Percentiles rank a stretch among this genome's conserved stretches.
Evolutionary conservation across 2,113 vertebrate genomes (phyloP).

Genomic region (Benitochromis conjunctus): DNA sequence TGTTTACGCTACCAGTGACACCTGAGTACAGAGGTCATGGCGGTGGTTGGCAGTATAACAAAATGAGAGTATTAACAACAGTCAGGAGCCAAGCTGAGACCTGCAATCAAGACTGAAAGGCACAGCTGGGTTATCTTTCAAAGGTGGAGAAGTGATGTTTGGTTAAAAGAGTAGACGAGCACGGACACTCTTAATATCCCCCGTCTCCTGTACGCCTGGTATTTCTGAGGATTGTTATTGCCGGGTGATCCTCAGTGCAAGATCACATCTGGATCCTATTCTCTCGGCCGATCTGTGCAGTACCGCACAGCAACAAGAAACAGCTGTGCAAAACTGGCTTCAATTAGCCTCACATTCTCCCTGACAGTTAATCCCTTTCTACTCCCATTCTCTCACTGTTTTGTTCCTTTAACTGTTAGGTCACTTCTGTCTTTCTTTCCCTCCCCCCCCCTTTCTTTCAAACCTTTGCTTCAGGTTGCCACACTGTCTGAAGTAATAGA

Average conservation of each 20-base stretch:
- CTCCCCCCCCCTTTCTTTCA: neutral
- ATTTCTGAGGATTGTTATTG: constrained; percentile 68
- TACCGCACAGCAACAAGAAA: constrained; percentile 71
- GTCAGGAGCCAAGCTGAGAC: constrained; percentile 8
- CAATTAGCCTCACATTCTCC: constrained; percentile 78
- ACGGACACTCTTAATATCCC: constrained; percentile 48
- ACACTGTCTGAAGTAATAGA: constrained; percentile 51
- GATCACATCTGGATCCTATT: constrained; percentile 78
- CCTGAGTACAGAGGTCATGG: constrained; percentile 41
- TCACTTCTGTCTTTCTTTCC: constrained; percentile 22
- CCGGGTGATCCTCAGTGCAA: constrained; percentile 48
- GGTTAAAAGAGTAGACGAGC: constrained; percentile 13
- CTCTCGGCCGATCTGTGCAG: constrained; percentile 57
- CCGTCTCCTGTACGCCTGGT: constrained; percentile 62
- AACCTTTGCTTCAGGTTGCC: constrained; percentile 50
- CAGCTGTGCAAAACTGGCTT: constrained; percentile 78
- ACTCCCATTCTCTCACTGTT: constrained; percentile 53
- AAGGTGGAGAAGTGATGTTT: constrained; percentile 32
- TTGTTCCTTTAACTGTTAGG: constrained; percentile 51
- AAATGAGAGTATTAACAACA: constrained; percentile 59
- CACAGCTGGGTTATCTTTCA: constrained; percentile 26
- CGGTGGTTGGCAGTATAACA: constrained; percentile 33
- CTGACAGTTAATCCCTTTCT: constrained; percentile 72
- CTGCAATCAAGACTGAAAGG: constrained; percentile 34
- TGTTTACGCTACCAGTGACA: constrained; percentile 60